Base-by-base conservation (phyloP, 2,113 vertebrate genomes). In the Laticauda laticaudata region DNA sequence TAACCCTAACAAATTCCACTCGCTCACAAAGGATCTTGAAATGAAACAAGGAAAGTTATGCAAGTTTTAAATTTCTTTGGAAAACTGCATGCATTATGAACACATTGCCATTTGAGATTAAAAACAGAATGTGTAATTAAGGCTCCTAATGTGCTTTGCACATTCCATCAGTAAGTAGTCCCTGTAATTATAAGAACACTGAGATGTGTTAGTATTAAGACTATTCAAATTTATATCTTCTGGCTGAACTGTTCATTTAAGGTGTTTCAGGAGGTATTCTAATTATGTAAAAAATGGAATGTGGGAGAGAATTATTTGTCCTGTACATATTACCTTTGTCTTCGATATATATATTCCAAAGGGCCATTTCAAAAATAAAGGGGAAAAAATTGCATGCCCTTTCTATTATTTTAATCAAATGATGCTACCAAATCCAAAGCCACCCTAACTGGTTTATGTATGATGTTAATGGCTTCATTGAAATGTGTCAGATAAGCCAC, bases 271-370 rank as follows among this genome's bases (percentile, higher is more conserved):
- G 9, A 7, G 93, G 1, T 90, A 91, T 20, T 92, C 94, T 90
- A 93, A 94, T 94, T 89, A 95, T 69, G 56, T 54, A 93, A 92
- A 89, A 39, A 10, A 12, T 81, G 61, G 75, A 89, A 57, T 54
- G 55, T 92, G 57, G 93, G 90, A 94, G 56, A 43, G 59, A 93
- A 92, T 92, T 95, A 94, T 90, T 91, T 86, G 64, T 54, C 29
- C 0, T 43, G 34, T 21, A 53, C 89, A 2, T 24, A 93, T 90
- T 81, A 61, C 94, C 90, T 87, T 94, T 91, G 87, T 90, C 1
- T 20, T 56, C 43, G 94, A 5, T 23, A 59, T 59, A 59, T 92
- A 51, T 64, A 45, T n/a, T 95, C 87, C 93, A 26, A 12, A 75
- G 75, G 61, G 45, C 45, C 45, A 5, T 45, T 45, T 45, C 45